A percentile compares a stretch with the other conserved stretches of the same genome.
Evolutionary conservation across 2,888 invertebrate species (phyloP).

Genomic region (Andrena trimmerana): DNA sequence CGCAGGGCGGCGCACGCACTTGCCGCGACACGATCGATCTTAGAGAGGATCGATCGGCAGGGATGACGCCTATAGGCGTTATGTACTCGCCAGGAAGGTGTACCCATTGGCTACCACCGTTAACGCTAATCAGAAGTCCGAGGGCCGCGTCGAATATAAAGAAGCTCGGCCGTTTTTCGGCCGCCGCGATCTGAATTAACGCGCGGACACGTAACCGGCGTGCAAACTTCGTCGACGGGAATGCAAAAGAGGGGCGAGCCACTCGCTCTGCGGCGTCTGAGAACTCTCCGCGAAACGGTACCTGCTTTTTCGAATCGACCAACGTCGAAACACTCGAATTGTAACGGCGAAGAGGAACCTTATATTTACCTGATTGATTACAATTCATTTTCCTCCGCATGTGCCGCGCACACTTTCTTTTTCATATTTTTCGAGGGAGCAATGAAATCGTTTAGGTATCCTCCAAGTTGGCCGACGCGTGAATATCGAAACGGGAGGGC

Average conservation of each 20-base stretch:
- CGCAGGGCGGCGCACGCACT: constrained; percentile 70
- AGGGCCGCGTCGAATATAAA: constrained; percentile 60
- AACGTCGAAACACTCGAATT: constrained; percentile 11
- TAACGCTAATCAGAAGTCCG: constrained; percentile 63
- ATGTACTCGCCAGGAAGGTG: constrained; percentile 42
- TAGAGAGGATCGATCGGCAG: constrained; percentile 65
- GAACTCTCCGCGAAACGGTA: constrained; percentile 37
- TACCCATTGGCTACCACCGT: constrained; percentile 53
- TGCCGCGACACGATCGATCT: constrained; percentile 69
- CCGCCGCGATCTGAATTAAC: constrained; percentile 60
- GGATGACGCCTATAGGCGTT: constrained; percentile 64
- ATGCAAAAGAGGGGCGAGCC: constrained; percentile 55
- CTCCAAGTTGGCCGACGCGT: no score
- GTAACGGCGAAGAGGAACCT: neutral
- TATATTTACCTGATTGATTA: neutral
- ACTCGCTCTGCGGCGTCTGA: constrained; percentile 6
- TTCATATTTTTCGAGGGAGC: no score
- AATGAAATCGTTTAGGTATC: no score
- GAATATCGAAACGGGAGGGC: no score
- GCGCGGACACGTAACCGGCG: constrained; percentile 46
- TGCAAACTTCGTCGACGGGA: constrained; percentile 48
- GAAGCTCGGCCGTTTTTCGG: constrained; percentile 42
- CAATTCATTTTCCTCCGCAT: no score
- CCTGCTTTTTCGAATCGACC: constrained; percentile 31
- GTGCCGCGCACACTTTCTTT: no score